Conservation (phyloP, 2,797 vertebrate genomes). For the Pangasius mekongensis region DNA sequence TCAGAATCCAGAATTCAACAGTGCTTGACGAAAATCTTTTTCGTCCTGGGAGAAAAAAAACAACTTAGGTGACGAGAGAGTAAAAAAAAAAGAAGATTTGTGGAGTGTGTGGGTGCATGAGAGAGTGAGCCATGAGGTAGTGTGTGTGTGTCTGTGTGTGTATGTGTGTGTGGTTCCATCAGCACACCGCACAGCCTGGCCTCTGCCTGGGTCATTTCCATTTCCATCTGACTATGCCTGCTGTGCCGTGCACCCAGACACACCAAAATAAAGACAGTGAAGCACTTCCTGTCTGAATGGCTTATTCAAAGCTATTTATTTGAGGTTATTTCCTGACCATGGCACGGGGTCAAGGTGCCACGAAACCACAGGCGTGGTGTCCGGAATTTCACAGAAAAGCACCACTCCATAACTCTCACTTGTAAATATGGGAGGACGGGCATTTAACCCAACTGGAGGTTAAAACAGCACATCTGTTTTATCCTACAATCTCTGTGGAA, state of each 20-base stretch:
- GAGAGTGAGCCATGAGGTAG: not conserved
- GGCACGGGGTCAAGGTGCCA: not conserved
- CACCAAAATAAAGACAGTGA: slow-evolving; percentile 20
- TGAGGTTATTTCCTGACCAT: slow-evolving; percentile 15
- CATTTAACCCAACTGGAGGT: not conserved
- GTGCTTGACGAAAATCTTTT: not conserved
- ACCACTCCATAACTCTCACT: slow-evolving; percentile 15
- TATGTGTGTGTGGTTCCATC: not conserved
- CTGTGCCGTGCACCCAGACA: not conserved
- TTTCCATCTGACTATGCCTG: not conserved
- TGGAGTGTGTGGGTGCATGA: not conserved
- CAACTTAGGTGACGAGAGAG: not conserved
- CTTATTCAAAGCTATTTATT: slow-evolving; percentile 26
- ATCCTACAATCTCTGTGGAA: not conserved
- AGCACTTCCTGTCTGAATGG: slow-evolving; percentile 19
- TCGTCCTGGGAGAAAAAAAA: too few species aligned
- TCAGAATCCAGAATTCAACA: not conserved
- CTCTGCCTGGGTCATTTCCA: slow-evolving; percentile 1
- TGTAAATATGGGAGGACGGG: not conserved
- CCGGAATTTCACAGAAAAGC: slow-evolving; percentile 18
- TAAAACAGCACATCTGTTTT: slow-evolving; percentile 9
- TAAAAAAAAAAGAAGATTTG: not conserved
- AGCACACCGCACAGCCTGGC: not conserved
- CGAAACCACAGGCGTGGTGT: not conserved
- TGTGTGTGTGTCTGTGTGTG: slow-evolving; percentile 1